Percentiles rank a stretch among this genome's conserved stretches.
Conservation (phyloP, 2,113 vertebrate species). For the Raphicerus campestris region DNA sequence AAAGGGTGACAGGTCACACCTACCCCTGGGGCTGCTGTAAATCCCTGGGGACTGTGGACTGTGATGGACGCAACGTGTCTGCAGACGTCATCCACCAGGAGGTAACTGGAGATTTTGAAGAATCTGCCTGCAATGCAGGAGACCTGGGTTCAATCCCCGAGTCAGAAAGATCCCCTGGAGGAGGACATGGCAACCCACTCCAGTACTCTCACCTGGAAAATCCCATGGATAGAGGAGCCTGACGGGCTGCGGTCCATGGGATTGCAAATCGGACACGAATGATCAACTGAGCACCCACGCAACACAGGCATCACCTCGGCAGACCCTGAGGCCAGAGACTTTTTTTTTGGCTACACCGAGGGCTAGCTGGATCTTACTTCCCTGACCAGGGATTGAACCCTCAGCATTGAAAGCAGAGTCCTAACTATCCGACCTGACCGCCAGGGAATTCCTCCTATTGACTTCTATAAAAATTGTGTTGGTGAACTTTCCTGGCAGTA, state of each 20-base stretch:
- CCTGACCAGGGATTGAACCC: background rate
- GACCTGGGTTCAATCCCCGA: background rate
- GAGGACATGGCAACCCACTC: background rate
- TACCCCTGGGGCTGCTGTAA: constrained; percentile 58
- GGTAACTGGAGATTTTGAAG: background rate
- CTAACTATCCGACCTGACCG: accelerated
- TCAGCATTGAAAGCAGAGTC: background rate
- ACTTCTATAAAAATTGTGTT: background rate
- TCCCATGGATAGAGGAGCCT: background rate
- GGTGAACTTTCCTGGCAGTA: background rate
- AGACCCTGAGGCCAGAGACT: background rate
- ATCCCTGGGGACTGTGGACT: background rate
- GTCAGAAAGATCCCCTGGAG: background rate
- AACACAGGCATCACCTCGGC: accelerated
- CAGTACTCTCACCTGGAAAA: background rate
- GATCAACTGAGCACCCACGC: background rate
- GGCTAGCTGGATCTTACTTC: background rate
- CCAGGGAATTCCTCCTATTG: background rate
- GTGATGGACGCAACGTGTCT: background rate
- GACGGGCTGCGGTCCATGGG: background rate
- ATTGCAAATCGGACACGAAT: accelerated
- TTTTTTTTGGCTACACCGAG: background rate
- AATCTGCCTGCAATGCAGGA: background rate
- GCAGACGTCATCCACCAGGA: background rate
- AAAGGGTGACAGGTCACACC: background rate